phyloP scores from a whole-genome alignment of 2,888 invertebrate genomes.

The Vanessa cardui region DNA sequence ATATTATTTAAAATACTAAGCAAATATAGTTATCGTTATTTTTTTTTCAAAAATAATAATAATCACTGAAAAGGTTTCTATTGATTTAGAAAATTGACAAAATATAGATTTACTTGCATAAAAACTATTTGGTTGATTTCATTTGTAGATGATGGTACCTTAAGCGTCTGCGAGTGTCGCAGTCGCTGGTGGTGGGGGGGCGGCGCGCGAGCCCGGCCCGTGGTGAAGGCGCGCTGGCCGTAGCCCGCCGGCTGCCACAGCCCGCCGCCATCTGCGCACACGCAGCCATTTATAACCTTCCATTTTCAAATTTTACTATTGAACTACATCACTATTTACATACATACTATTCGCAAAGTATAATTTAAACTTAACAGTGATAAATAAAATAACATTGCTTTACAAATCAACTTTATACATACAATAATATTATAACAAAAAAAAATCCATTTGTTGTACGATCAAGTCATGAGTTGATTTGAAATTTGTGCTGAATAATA shows the following conservation, averaged over 20 bases:
- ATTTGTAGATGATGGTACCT: conserved; percentile 52
- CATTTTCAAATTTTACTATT: not conserved
- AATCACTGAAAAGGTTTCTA: too few species aligned
- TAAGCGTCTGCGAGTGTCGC: conserved; percentile 75
- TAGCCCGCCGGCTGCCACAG: conserved; percentile 72
- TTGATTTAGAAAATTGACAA: too few species aligned
- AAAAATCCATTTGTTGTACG: too few species aligned
- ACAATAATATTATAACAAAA: not conserved
- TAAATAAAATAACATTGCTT: not conserved
- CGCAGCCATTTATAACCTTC: not conserved
- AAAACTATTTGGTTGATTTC: too few species aligned
- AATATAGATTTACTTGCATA: too few species aligned
- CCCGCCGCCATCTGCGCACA: conserved; percentile 64
- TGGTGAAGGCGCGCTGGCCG: conserved; percentile 75
- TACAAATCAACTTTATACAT: not conserved
- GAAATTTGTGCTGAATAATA: too few species aligned
- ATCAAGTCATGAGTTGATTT: too few species aligned
- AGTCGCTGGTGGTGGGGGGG: conserved; percentile 55
- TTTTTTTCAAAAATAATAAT: too few species aligned
- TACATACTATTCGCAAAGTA: not conserved
- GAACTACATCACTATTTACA: conserved; percentile 5
- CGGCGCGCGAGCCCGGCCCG: conserved; percentile 59
- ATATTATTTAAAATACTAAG: too few species aligned
- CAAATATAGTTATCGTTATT: too few species aligned
- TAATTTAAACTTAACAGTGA: not conserved